phyloP scores from a whole-genome alignment of 2,888 invertebrate genomes.

The Ormyrus rosae region DNA sequence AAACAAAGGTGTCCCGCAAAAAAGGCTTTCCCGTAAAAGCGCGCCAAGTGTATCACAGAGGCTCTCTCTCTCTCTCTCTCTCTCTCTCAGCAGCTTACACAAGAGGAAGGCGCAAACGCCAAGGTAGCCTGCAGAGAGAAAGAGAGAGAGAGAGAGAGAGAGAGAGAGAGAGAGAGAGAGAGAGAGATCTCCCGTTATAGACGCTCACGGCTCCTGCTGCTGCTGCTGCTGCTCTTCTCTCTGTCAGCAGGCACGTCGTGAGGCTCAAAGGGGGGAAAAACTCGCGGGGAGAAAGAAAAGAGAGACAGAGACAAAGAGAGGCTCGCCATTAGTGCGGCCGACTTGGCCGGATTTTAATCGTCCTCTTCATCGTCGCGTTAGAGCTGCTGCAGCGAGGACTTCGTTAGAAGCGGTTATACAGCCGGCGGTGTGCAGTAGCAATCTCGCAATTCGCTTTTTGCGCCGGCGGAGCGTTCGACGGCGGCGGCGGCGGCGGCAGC shows the following conservation, averaged over 20 bases:
- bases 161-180: slow-evolving; percentile 11
- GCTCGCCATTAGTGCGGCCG: slow-evolving; percentile 13
- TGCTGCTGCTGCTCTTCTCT: too few species aligned
- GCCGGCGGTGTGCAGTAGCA: not conserved
- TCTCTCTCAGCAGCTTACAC: too few species aligned
- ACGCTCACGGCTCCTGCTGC: too few species aligned
- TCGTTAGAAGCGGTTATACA: not conserved
- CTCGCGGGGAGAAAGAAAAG: not conserved
- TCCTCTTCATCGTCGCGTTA: slow-evolving; percentile 64
- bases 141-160: slow-evolving; percentile 1
- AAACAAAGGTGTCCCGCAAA: too few species aligned
- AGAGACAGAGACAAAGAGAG: not conserved
- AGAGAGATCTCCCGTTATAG: not conserved
- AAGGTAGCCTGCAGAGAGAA: not conserved
- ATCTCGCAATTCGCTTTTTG: not conserved
- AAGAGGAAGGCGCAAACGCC: too few species aligned
- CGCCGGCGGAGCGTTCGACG: too few species aligned
- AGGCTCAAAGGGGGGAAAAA: slow-evolving; percentile 5
- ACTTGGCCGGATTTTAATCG: slow-evolving; percentile 46
- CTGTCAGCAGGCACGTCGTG: not conserved
- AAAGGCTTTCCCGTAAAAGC: too few species aligned
- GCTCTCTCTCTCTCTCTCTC: too few species aligned
- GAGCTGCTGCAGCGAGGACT: not conserved
- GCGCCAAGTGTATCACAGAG: too few species aligned
- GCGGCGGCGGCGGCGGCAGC: too few species aligned